Conservation (phyloP, 2,888 invertebrate genomes). For the Sarcophaga carnaria region DNA sequence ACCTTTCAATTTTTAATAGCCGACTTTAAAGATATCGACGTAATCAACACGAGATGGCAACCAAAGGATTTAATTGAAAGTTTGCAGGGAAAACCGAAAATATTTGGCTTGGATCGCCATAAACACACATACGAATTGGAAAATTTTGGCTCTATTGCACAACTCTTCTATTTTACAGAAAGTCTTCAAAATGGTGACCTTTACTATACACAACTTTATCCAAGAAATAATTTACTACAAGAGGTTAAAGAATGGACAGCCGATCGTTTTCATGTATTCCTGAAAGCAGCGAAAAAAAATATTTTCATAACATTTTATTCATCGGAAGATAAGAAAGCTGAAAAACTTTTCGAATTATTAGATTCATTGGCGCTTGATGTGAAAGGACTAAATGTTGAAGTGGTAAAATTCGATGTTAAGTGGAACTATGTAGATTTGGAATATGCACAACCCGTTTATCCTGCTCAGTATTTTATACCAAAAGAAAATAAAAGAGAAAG, state of each 20-base stretch:
- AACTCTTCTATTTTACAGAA: slow-evolving; percentile 24
- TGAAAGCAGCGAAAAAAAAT: slow-evolving; percentile 18
- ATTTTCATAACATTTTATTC: slow-evolving; percentile 37
- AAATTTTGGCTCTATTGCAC: not conserved
- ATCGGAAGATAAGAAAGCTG: not conserved
- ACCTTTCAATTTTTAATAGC: slow-evolving; percentile 8
- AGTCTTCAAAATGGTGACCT: not conserved
- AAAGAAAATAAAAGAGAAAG: not conserved
- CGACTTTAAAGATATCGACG: slow-evolving; percentile 39
- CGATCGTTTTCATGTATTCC: slow-evolving; percentile 15
- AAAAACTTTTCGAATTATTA: not conserved
- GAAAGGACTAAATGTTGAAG: not conserved
- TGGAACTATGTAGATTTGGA: slow-evolving; percentile 38
- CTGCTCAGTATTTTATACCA: slow-evolving; percentile 41
- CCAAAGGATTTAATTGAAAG: not conserved
- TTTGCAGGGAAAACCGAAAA: slow-evolving; percentile 5
- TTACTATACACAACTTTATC: slow-evolving; percentile 37
- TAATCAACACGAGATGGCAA: slow-evolving; percentile 36
- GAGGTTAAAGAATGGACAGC: slow-evolving; percentile 15
- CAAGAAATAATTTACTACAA: not conserved
- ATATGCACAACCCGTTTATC: slow-evolving; percentile 25
- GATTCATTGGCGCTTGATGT: not conserved
- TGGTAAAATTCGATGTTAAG: slow-evolving; percentile 31
- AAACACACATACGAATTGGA: slow-evolving; percentile 13
- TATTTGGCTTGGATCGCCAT: slow-evolving; percentile 20